Base-by-base conservation (phyloP, 2,797 vertebrate genomes). In the Myripristis jacobus region DNA sequence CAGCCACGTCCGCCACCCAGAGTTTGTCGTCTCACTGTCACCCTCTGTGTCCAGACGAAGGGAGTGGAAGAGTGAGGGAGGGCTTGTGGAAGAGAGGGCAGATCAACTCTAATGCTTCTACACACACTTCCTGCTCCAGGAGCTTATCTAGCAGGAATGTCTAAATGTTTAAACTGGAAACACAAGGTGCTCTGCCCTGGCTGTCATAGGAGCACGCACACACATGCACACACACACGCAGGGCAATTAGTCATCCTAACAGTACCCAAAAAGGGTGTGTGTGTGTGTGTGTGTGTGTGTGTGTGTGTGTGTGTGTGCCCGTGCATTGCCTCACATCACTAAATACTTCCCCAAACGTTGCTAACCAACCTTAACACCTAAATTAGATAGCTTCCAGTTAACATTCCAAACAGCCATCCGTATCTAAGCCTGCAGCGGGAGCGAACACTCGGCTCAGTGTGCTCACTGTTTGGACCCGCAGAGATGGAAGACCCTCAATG, bases 91-190 rank as follows among this genome's bases (percentile, higher is more conserved):
- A 53, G 69, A 71, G 66, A 75, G 64, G 77, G 52, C 60, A 78
- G 77, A 83, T 88, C 68, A 68, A 31, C 60, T 58, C 41, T 81
- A 85, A 88, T 86, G 78, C 55, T 73, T 88, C 53, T 22, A 66
- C 74, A 78, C 76, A 84, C 82, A 87, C 83, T 81, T 89, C 81
- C 83, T 25, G 24, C 83, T 86, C 61, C 52, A 62, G 83, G 60
- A 86, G 85, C 90, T 92, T 91, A 92, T 93, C 87, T 81, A 29
- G 64, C 69, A 87, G 89, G 91, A 92, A 92, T 94, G 90, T 92
- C 87, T 80, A 87, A 92, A 90, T 92, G 89, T 93, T 91, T 93
- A 90, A 91, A 91, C 72, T 91, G 78, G 82, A 89, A 90, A 87
- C 87, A 90, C 79, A 77, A 82, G 81, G 86, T 87, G 73, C 76